phyloP scores from a whole-genome alignment of 2,888 invertebrate species.

The Chouioia cunea region DNA sequence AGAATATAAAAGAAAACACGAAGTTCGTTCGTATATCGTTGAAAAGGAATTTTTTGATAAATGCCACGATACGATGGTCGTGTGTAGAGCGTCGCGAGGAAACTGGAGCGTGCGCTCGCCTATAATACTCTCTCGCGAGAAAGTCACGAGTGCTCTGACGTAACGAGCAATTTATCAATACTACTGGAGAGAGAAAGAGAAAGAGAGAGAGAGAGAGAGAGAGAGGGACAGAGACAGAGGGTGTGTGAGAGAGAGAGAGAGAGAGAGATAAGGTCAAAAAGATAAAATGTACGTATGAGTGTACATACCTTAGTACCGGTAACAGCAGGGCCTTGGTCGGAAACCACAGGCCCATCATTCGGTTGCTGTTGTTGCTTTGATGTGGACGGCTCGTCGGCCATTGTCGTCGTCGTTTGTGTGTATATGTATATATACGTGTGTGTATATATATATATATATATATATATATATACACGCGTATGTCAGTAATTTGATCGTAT shows the following conservation, averaged over 20 bases:
- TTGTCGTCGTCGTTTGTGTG: no score
- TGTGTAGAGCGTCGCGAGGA: no score
- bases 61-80: no score
- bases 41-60: no score
- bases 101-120: no score
- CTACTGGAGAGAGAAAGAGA: neutral
- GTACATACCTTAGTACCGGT: constrained; percentile 42
- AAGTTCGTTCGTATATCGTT: no score
- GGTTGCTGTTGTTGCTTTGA: neutral
- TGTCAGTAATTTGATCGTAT: no score
- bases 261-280: neutral
- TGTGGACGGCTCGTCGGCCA: constrained; percentile 7
- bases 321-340: constrained; percentile 17
- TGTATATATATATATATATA: no score
- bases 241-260: constrained; percentile 1
- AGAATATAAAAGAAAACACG: no score
- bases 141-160: constrained; percentile 46
- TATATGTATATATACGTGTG: no score
- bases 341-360: constrained; percentile 37
- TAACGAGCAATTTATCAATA: constrained; percentile 41
- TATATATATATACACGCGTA: no score
- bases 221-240: neutral
- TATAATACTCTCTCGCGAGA: neutral
- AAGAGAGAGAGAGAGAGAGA: neutral
- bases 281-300: neutral